These are phyloP conservation scores for Nesidiocoris tenuis DNA, from an alignment of 2,888 invertebrate species.

Conservation along the genomic window DNA sequence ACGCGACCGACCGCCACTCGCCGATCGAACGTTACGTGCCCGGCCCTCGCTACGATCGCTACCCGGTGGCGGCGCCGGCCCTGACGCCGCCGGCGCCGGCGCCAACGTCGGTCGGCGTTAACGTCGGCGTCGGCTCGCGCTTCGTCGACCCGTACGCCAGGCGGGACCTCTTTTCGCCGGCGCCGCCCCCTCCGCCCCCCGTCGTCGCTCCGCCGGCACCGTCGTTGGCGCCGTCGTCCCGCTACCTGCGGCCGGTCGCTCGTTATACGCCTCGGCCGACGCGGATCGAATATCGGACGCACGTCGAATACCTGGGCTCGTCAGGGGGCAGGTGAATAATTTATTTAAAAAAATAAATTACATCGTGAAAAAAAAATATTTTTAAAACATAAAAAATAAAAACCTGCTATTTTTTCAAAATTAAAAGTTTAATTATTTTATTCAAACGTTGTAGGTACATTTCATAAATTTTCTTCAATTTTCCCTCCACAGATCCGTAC, in stretches of 20 bases:
- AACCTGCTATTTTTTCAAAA: too few relatives aligned
- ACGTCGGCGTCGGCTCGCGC: constrained; percentile 44
- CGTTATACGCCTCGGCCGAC: constrained; percentile 53
- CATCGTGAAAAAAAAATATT: too few relatives aligned
- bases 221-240: constrained; percentile 52
- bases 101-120: not conserved
- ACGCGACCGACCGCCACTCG: constrained; percentile 46
- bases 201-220: constrained; percentile 15
- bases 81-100: constrained; percentile 21
- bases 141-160: constrained; percentile 53
- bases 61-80: constrained; percentile 53
- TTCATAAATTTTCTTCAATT: too few relatives aligned
- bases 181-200: constrained; percentile 47
- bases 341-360: too few relatives aligned
- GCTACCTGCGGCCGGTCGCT: constrained; percentile 50
- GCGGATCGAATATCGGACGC: constrained; percentile 47
- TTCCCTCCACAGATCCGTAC: constrained; percentile 41
- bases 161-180: constrained; percentile 48
- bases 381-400: too few relatives aligned
- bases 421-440: too few relatives aligned
- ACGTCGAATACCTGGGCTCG: constrained; percentile 64
- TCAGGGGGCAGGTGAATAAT: constrained; percentile 63
- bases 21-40: constrained; percentile 49
- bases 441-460: too few relatives aligned
- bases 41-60: constrained; percentile 56